Base-by-base conservation (phyloP, 2,113 vertebrate species). In the Natator depressus region DNA sequence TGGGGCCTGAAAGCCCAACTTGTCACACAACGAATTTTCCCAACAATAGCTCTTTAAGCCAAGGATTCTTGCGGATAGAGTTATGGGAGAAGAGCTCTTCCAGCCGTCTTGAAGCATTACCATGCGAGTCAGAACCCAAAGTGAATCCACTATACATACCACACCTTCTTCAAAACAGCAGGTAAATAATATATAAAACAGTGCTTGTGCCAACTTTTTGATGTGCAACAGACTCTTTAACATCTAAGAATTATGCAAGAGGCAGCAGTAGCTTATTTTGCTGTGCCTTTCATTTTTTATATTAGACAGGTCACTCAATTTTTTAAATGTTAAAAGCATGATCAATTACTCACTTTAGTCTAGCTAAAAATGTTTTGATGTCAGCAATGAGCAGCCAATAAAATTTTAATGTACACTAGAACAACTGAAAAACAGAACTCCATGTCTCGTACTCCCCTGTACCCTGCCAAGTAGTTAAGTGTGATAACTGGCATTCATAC, bases 381-480 rank as follows among this genome's bases (percentile, higher is more conserved):
- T 95, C 87, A 97, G 87, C 92, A 97, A 93, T 75, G 96, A 93
- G 82, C 69, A 96, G 85, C n/a, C 49, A 97, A 96, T 91, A 93
- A 29, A 94, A 96, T 98, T 98, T 98, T 93, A 97, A 98, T 97
- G 97, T 89, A 97, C 90, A 55, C 72, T 87, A 97, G 92, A 96
- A 62, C 50, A 95, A 87, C 80, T 87, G 69, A 96, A 98, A 97
- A 92, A 31, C 79, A 94, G 89, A 97, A 96, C 89, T 96, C 75
- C 93, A 19, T 13, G 72, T 97, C 90, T 96, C 82, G 91, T 97
- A 94, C 54, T 93, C 13, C 38, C 85, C 53, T 96, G 93, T 82
- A 94, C 82, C 94, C 89, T 98, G 86, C 87, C 95, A 98, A 97
- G 94, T 50, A 96, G 94, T 94, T 98, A 96, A 98, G 93, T 85